Conservation (phyloP, 2,888 invertebrate genomes). For the Drosophila formosana region DNA sequence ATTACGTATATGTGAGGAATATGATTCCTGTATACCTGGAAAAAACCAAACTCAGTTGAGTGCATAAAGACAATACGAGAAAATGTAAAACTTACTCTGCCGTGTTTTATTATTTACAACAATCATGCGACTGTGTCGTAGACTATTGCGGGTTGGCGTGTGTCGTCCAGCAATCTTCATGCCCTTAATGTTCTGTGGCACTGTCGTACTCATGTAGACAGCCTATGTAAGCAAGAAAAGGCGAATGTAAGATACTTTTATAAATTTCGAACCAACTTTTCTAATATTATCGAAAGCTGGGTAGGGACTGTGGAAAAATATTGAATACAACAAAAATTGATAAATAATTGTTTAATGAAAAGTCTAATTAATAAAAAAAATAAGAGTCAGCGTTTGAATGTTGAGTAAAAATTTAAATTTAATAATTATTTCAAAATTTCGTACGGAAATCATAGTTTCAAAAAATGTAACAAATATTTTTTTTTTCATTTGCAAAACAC, state of each 20-base stretch:
- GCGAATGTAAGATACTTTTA: background rate
- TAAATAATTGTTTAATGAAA: no score
- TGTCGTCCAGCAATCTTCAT: slow-evolving; percentile 88
- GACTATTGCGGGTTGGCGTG: slow-evolving; percentile 89
- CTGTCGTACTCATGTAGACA: slow-evolving; percentile 87
- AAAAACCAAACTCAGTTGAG: slow-evolving; percentile 10
- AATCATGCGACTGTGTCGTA: slow-evolving; percentile 90
- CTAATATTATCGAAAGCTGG: no score
- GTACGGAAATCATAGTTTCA: no score
- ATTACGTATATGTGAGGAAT: slow-evolving; percentile 81
- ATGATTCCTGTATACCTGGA: slow-evolving; percentile 78
- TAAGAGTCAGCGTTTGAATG: no score
- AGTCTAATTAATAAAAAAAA: no score
- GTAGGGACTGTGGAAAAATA: no score
- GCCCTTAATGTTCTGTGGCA: slow-evolving; percentile 89
- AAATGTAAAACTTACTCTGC: slow-evolving; percentile 76
- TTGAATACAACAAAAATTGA: no score
- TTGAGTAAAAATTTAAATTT: no score
- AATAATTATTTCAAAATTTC: no score
- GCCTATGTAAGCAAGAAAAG: slow-evolving; percentile 66
- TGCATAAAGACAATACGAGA: background rate
- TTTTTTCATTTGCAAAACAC: no score
- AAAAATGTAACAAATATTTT: no score
- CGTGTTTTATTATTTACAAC: slow-evolving; percentile 88
- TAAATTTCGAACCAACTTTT: no score